phyloP scores from a whole-genome alignment of 1,140 invertebrate genomes.

The Drosophila obscura region DNA sequence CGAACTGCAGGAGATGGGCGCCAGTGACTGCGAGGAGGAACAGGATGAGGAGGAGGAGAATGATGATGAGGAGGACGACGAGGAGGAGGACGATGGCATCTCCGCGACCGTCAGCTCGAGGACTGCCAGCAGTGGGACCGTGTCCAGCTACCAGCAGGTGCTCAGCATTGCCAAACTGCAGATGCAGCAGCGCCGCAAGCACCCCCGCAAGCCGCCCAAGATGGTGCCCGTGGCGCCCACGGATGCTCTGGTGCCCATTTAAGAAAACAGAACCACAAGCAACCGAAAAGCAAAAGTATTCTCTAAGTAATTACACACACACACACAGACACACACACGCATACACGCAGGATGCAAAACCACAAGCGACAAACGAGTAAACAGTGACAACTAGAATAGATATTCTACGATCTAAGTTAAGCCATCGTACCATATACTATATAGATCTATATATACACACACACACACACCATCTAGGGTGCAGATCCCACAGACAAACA shows the following conservation, averaged over 20 bases:
- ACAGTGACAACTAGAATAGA: slow-evolving; percentile 75
- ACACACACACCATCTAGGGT: slow-evolving; percentile 9
- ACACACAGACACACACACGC: slow-evolving; percentile 3
- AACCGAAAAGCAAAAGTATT: slow-evolving; percentile 53
- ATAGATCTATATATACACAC: slow-evolving; percentile 36
- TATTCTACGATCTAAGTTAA: slow-evolving; percentile 39
- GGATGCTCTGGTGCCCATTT: slow-evolving; percentile 68
- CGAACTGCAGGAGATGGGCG: slow-evolving; percentile 43
- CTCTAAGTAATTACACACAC: slow-evolving; percentile 50
- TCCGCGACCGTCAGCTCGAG: slow-evolving; percentile 47
- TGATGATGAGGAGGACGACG: slow-evolving; percentile 46
- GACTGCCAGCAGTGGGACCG: slow-evolving; percentile 63
- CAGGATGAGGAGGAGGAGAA: slow-evolving; percentile 32
- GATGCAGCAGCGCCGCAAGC: slow-evolving; percentile 76
- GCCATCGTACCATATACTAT: slow-evolving; percentile 23
- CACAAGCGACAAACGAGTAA: slow-evolving; percentile 75
- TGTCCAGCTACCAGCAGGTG: slow-evolving; percentile 79
- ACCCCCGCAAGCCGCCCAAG: slow-evolving; percentile 76
- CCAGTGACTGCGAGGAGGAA: slow-evolving; percentile 50
- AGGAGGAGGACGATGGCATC: slow-evolving; percentile 60
- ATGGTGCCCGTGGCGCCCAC: slow-evolving; percentile 44
- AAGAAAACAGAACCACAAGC: slow-evolving; percentile 6
- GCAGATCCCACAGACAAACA: no score
- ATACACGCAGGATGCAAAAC: no score
- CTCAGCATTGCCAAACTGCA: slow-evolving; percentile 76